These are phyloP conservation scores for Bicyclus anynana DNA, from an alignment of 1,140 invertebrate species.

Conservation along the genomic window DNA sequence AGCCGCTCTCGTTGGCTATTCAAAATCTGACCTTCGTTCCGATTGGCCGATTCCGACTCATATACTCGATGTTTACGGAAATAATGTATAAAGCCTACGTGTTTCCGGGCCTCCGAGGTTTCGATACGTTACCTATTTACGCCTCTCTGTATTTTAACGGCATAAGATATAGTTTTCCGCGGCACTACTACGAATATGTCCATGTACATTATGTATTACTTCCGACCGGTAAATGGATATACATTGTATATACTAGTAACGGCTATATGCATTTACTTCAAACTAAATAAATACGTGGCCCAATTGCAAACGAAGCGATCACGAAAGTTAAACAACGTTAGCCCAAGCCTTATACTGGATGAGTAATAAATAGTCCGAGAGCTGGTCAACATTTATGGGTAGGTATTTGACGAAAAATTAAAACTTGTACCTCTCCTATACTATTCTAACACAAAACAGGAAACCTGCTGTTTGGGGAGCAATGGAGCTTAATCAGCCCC, in stretches of 20 bases:
- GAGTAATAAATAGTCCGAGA: too few relatives aligned
- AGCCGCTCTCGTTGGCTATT: slow-evolving; percentile 49
- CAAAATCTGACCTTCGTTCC: slow-evolving; percentile 56
- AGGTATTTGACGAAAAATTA: too few relatives aligned
- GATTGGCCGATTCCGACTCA: slow-evolving; percentile 48
- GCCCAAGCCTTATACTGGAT: too few relatives aligned
- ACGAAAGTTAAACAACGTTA: not conserved
- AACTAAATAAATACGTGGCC: not conserved
- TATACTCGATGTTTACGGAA: slow-evolving; percentile 55
- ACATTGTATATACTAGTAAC: not conserved
- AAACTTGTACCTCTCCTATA: too few relatives aligned
- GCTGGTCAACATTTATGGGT: too few relatives aligned
- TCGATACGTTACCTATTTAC: slow-evolving; percentile 21
- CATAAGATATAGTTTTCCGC: slow-evolving; percentile 1
- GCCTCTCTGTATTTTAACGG: slow-evolving; percentile 15
- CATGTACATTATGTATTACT: slow-evolving; percentile 1
- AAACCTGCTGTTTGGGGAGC: too few relatives aligned
- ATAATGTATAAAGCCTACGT: slow-evolving; percentile 46
- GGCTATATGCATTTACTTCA: not conserved
- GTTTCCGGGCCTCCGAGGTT: slow-evolving; percentile 29
- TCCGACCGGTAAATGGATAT: not conserved
- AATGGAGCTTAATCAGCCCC: too few relatives aligned
- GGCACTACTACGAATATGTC: not conserved
- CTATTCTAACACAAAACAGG: too few relatives aligned
- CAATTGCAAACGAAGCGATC: too few relatives aligned